Evolutionary conservation across 53 echinoderm and acorn worm genomes (phyloP).

Genomic region (Paracentrotus lividus): DNA sequence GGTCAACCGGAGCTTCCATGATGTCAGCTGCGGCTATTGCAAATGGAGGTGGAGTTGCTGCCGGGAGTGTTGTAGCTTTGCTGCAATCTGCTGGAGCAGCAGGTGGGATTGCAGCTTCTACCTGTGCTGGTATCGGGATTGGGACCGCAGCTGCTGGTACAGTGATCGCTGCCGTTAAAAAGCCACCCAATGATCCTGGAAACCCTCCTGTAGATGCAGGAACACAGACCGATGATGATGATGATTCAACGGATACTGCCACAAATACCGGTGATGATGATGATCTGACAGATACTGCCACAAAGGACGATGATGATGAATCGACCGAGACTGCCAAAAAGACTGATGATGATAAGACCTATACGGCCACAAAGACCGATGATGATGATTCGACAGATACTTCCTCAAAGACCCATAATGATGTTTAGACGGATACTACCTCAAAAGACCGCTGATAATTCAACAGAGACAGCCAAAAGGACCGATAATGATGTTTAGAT

Average conservation of each 20-base stretch:
- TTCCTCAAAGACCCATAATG: too few relatives aligned
- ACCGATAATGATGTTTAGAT: too few relatives aligned
- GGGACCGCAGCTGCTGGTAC: neutral
- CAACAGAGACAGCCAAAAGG: too few relatives aligned
- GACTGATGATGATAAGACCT: neutral
- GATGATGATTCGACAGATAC: too few relatives aligned
- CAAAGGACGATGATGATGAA: too few relatives aligned
- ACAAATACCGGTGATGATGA: too few relatives aligned
- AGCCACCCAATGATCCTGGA: neutral
- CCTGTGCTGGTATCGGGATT: neutral
- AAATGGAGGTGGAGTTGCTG: conserved; percentile 6
- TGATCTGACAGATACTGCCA: too few relatives aligned
- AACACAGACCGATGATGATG: neutral
- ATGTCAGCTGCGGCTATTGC: neutral
- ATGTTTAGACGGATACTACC: too few relatives aligned
- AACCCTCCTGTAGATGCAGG: neutral
- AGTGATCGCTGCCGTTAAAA: neutral
- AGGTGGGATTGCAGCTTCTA: neutral
- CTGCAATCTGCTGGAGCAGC: conserved; percentile 10
- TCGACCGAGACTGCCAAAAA: too few relatives aligned
- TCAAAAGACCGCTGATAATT: too few relatives aligned
- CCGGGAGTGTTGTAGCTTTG: neutral
- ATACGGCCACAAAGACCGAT: too few relatives aligned
- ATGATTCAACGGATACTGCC: neutral
- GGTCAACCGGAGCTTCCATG: neutral